Conservation (phyloP, 1,140 invertebrate genomes). For the Saccostrea cuccullata region DNA sequence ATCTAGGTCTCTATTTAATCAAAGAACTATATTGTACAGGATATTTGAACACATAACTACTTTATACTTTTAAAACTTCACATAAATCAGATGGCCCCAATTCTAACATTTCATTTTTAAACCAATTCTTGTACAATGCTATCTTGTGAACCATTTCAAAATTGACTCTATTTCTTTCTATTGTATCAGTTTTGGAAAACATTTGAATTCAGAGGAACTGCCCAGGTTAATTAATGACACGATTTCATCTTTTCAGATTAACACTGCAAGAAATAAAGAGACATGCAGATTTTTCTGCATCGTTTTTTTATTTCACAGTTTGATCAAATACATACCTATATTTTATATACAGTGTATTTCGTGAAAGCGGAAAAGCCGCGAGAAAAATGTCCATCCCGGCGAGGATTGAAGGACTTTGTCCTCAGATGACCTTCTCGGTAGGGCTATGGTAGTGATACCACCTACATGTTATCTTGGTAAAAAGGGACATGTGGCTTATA, state of each 20-base stretch:
- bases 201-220: neutral
- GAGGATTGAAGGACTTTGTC: neutral
- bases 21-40: neutral
- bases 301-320: neutral
- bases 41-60: neutral
- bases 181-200: too few relatives aligned
- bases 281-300: too few relatives aligned
- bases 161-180: too few relatives aligned
- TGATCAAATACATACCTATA: neutral
- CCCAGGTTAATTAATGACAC: neutral
- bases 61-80: neutral
- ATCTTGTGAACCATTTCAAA: too few relatives aligned
- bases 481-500: conserved; percentile 9
- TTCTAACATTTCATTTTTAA: too few relatives aligned
- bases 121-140: too few relatives aligned
- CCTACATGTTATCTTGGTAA: neutral
- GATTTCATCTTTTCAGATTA: neutral
- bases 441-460: neutral
- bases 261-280: too few relatives aligned
- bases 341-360: neutral
- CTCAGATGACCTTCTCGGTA: neutral
- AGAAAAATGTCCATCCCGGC: neutral
- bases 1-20: neutral
- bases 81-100: too few relatives aligned
- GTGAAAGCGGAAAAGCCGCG: neutral